A percentile compares a stretch with the other conserved stretches of the same genome.
These are phyloP conservation scores for Momotus momota DNA, from an alignment of 2,797 vertebrate species.

Conservation along the genomic window DNA sequence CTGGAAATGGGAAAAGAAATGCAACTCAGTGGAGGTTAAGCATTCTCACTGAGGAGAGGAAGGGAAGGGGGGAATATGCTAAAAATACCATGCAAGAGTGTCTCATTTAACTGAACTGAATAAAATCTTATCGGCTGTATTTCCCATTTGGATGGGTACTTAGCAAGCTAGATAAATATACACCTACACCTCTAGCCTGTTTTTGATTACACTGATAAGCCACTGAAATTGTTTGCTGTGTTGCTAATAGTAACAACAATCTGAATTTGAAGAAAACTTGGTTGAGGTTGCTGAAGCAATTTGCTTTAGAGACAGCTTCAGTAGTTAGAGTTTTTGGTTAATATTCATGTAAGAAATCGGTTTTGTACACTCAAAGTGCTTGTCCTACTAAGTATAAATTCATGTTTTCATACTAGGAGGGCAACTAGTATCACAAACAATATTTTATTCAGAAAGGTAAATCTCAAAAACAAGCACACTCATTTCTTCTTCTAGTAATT, in stretches of 20 bases:
- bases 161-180: conserved; percentile 15
- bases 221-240: neutral
- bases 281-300: neutral
- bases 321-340: neutral
- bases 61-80: neutral
- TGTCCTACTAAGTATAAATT: neutral
- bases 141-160: neutral
- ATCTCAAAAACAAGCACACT: neutral
- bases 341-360: neutral
- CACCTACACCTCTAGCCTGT: neutral
- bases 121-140: neutral
- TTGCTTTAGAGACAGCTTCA: neutral
- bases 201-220: neutral
- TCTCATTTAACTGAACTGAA: neutral
- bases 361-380: neutral
- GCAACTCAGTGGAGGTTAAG: neutral
- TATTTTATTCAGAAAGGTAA: neutral
- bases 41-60: neutral
- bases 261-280: neutral
- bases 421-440: neutral
- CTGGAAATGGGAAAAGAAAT: neutral
- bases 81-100: neutral
- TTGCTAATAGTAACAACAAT: neutral
- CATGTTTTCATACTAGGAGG: neutral
- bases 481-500: neutral